phyloP scores from a whole-genome alignment of 2,888 invertebrate genomes.

The Diachrysia chrysitis region DNA sequence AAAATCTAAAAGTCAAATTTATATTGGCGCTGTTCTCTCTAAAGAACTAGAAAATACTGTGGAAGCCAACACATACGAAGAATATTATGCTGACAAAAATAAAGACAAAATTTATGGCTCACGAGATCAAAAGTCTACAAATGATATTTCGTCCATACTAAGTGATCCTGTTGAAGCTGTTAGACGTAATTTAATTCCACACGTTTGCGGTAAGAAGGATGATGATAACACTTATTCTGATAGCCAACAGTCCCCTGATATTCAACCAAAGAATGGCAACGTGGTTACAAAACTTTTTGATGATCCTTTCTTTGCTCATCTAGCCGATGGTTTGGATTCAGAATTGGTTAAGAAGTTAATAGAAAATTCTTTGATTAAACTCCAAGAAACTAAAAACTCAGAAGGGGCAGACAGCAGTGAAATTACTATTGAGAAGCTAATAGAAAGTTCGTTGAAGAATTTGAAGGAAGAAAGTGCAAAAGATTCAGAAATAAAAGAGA shows the following conservation, averaged over 20 bases:
- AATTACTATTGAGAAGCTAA: constrained; percentile 86
- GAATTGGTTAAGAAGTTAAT: constrained; percentile 91
- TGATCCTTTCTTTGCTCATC: constrained; percentile 91
- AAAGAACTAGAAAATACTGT: constrained; percentile 66
- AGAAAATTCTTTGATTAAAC: constrained; percentile 91
- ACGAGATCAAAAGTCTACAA: constrained; percentile 53
- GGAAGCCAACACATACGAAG: constrained; percentile 82
- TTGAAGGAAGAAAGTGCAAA: constrained; percentile 78
- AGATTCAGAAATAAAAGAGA: constrained; percentile 54
- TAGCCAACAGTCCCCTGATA: constrained; percentile 44
- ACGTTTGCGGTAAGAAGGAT: constrained; percentile 92
- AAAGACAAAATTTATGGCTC: constrained; percentile 56
- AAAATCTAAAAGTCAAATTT: constrained; percentile 87
- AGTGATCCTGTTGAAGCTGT: constrained; percentile 94
- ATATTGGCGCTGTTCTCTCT: constrained; percentile 82
- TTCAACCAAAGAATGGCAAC: constrained; percentile 75
- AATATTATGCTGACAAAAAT: constrained; percentile 75
- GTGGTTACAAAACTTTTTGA: constrained; percentile 90
- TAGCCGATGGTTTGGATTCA: constrained; percentile 90
- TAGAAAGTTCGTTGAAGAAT: constrained; percentile 83
- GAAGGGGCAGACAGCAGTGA: constrained; percentile 84
- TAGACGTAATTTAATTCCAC: constrained; percentile 92
- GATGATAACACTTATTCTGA: constrained; percentile 54
- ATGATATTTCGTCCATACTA: constrained; percentile 89
- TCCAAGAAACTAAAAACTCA: constrained; percentile 85